Conservation (phyloP, 2,113 vertebrate genomes). For the Scophthalmus maximus region DNA sequence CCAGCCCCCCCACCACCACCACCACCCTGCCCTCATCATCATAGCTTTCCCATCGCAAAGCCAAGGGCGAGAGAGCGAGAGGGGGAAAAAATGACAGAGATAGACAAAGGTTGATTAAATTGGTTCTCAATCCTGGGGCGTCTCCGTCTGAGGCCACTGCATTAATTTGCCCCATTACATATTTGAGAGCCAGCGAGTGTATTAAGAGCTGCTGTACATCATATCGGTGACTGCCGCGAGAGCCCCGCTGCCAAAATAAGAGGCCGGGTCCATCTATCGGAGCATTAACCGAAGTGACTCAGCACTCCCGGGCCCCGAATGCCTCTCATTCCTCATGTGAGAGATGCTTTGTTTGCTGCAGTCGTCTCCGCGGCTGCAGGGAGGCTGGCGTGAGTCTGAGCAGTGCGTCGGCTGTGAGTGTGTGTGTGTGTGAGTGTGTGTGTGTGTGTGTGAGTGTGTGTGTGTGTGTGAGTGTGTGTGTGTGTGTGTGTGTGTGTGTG, state of each 20-base stretch:
- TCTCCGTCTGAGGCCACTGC: conserved; percentile 69
- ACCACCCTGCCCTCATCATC: conserved; percentile 5
- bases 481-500: neutral
- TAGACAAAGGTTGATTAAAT: conserved; percentile 81
- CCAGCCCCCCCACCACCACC: conserved; percentile 9
- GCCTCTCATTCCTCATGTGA: conserved; percentile 43
- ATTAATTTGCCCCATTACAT: conserved; percentile 78
- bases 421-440: neutral
- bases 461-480: neutral
- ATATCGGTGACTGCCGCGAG: conserved; percentile 67
- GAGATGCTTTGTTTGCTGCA: conserved; percentile 29
- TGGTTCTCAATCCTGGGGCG: conserved; percentile 79
- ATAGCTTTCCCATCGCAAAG: conserved; percentile 3
- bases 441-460: neutral
- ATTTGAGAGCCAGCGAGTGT: conserved; percentile 79
- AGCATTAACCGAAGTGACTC: conserved; percentile 67
- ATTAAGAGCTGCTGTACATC: conserved; percentile 79
- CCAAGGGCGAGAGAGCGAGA: conserved; percentile 2
- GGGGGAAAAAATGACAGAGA: conserved; percentile 68
- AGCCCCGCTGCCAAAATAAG: conserved; percentile 64
- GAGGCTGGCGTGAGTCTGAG: conserved; percentile 7
- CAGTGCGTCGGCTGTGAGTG: conserved; percentile 12
- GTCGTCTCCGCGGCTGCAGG: neutral
- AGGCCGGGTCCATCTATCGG: conserved; percentile 50
- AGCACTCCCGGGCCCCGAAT: conserved; percentile 41